Base-by-base conservation (phyloP, 2,888 invertebrate genomes). In the Diloba caeruleocephala region DNA sequence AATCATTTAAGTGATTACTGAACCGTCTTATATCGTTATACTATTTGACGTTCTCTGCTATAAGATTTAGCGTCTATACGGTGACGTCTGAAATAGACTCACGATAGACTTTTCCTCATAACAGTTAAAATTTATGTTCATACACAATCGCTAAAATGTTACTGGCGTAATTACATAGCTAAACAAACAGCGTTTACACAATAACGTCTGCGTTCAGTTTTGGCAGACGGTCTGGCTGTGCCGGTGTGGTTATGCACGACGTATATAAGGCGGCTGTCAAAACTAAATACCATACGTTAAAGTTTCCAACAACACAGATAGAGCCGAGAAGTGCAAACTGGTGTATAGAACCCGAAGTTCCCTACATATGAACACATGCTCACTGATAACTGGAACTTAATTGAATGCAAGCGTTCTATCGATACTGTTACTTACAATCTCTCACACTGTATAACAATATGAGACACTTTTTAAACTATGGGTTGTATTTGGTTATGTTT, bases 111-210 rank as follows among this genome's bases (percentile, higher is more conserved):
- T 13, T 29, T 21, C 14, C 21, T 41, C 32, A 13, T 44, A 29
- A 59, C 34, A 39, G 13, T 37, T 14, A 38, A 52, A 48, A 51
- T 28, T 31, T n/a, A 49, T 39, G 25, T 36, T 21, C 23, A 32
- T 33, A 53, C 29, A 63, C 46, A 60, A 58, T 52, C 58, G 57
- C 34, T 63, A 63, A 55, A 60, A 63, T 53, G 48, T 42, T 55
- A 54, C 59, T 61, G 53, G 42, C 38, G 52, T 66, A 57, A 73
- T 69, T 54, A 63, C 48, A 57, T 58, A 59, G 23, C 42, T 44
- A 64, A 70, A 48, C 34, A 71, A 76, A 74, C 66, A 63, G 53
- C 44, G 63, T 74, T 68, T 68, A 61, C 55, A 70, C 55, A 64
- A 68, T 58, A 63, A 33, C 21, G 21, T 7, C 21, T 52, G 59